These are phyloP conservation scores for Ptilonorhynchus violaceus DNA, from an alignment of 2,113 vertebrate genomes.

Conservation along the genomic window DNA sequence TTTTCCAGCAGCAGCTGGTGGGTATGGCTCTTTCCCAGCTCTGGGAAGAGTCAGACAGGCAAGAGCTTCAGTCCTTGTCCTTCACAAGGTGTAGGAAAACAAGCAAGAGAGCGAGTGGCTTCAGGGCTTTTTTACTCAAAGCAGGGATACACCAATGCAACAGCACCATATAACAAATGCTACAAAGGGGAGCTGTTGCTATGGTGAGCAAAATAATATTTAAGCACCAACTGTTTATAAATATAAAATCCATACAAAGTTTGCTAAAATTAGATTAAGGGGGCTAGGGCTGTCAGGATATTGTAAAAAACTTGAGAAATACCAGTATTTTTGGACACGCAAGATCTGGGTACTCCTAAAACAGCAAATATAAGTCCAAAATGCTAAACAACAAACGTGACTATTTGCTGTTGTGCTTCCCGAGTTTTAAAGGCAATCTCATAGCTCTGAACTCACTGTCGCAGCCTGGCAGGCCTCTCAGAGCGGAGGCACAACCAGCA, in stretches of 20 bases:
- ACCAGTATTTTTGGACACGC: neutral
- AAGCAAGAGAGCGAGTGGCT: neutral
- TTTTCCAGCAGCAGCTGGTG: neutral
- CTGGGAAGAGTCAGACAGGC: neutral
- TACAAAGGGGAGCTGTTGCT: constrained; percentile 3
- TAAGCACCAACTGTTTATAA: constrained; percentile 56
- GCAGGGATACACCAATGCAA: constrained; percentile 24
- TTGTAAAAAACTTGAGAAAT: constrained; percentile 23
- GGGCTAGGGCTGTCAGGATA: constrained; percentile 13
- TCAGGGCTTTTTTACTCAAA: constrained; percentile 23
- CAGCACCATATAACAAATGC: neutral
- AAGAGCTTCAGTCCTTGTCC: neutral
- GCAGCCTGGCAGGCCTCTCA: neutral
- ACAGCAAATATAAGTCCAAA: neutral
- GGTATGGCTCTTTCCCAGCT: neutral
- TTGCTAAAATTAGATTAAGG: constrained; percentile 47
- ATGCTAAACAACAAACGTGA: neutral
- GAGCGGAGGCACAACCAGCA: fast-evolving
- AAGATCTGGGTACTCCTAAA: neutral
- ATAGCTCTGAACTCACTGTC: neutral
- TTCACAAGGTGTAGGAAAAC: neutral
- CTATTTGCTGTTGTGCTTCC: neutral
- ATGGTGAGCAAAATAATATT: constrained; percentile 55
- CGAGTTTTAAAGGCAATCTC: neutral
- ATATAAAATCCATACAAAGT: constrained; percentile 36